phyloP scores from a whole-genome alignment of 2,888 invertebrate species.

The Hirtodrosophila alboralis region DNA sequence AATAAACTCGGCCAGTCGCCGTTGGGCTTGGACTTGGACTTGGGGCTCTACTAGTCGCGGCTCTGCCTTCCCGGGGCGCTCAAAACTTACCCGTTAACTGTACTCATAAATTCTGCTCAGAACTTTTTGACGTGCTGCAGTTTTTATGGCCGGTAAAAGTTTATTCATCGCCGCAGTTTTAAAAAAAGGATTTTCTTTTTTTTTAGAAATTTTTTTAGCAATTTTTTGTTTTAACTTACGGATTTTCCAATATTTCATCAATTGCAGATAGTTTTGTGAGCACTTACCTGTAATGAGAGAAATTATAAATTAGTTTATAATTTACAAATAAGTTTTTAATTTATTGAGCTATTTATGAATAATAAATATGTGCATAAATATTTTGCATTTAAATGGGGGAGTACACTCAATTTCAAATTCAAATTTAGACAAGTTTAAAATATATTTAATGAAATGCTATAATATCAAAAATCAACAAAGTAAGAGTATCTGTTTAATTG shows the following conservation, averaged over 20 bases:
- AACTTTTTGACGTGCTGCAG: conserved; percentile 71
- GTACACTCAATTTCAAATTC: no score
- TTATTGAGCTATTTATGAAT: neutral
- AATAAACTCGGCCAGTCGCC: conserved; percentile 71
- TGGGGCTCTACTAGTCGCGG: conserved; percentile 10
- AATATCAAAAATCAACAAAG: no score
- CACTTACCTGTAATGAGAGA: conserved; percentile 60
- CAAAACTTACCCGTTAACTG: conserved; percentile 73
- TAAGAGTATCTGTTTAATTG: no score
- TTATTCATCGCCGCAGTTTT: conserved; percentile 30
- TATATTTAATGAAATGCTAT: no score
- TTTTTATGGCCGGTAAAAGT: conserved; percentile 61
- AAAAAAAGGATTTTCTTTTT: conserved; percentile 14
- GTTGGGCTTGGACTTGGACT: conserved; percentile 22
- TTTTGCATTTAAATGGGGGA: no score
- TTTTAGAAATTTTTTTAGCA: conserved; percentile 1
- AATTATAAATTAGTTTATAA: conserved; percentile 20
- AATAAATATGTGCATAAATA: neutral
- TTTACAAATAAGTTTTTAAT: neutral
- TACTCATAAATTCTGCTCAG: conserved; percentile 71
- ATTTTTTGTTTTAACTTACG: conserved; percentile 24
- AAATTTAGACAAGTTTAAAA: no score
- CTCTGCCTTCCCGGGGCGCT: conserved; percentile 35
- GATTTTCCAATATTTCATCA: conserved; percentile 25
- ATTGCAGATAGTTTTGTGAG: conserved; percentile 32